Base-by-base conservation (phyloP, 2,888 invertebrate species). In the Eupithecia pulchellata region DNA sequence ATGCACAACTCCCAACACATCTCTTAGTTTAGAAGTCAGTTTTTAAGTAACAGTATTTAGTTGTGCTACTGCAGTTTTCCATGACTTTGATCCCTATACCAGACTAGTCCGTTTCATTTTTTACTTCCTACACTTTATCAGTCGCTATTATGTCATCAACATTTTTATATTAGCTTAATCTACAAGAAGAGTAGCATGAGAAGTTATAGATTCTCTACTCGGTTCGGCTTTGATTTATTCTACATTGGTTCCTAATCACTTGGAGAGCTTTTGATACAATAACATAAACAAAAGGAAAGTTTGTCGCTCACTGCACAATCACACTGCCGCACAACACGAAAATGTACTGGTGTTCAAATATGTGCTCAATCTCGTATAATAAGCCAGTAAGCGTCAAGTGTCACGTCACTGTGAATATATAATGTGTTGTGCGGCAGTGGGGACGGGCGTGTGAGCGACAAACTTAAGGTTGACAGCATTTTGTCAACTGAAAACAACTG, bases 11-110 rank as follows among this genome's bases (percentile, higher is more conserved):
- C 13, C 20, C 13, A 61, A 61, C 3, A 1, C 61, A 34, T 34
- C 20, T 60, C 42, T 20, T 3, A 20, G 34, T 61, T 11, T 34
- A 36, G n/a, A n/a, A n/a, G 61, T 61, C 20, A 25, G 20, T 34
- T 30, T 42, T 20, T 61, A 34, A 61, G 61, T 61, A 32, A 32
- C 61, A 61, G n/a, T 61, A 20, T 25, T 34, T 60, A 20, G 29
- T 58, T 67, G 60, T 61, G 66, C 55, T 39, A 62, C 30, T 64
- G 25, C 68, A 64, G 39, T 65, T 61, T 55, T 17, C 30, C n/a
- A 69, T 58, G 60, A 42, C 67, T 47, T 77, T 77, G 77, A 66
- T 76, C 76, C 78, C 76, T 68, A 58, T 47, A 70, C 70, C 76
- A 75, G 75, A 75, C 77, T 75, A 77, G 74, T 66, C 64, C 55